phyloP scores from a whole-genome alignment of 2,797 vertebrate genomes.

The Rhinatrema bivittatum region DNA sequence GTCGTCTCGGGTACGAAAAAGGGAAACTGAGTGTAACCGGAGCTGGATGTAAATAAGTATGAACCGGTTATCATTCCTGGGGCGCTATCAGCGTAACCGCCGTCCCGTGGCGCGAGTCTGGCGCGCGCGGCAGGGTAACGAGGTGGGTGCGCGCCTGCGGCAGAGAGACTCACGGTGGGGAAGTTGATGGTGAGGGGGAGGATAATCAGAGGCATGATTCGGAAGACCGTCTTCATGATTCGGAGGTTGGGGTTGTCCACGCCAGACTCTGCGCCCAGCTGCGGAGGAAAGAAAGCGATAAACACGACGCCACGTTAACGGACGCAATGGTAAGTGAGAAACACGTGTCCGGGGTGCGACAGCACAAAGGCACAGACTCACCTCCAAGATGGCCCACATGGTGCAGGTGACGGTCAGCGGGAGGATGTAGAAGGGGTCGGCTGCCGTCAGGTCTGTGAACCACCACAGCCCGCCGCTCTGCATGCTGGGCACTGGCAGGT shows the following conservation, averaged over 20 bases:
- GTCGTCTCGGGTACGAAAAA: no score
- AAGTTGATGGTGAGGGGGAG: constrained; percentile 80
- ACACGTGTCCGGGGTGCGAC: neutral
- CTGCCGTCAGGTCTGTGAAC: constrained; percentile 70
- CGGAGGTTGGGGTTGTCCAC: constrained; percentile 72
- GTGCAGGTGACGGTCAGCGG: constrained; percentile 69
- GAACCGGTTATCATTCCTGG: no score
- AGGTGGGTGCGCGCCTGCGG: no score
- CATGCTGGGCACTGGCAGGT: constrained; percentile 81
- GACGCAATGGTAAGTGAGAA: neutral
- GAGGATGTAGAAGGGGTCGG: constrained; percentile 72
- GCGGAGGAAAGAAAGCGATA: neutral
- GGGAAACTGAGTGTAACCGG: no score
- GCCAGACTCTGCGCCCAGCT: constrained; percentile 81
- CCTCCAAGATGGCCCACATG: constrained; percentile 80
- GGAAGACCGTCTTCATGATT: constrained; percentile 71
- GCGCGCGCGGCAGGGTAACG: no score
- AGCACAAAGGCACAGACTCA: constrained; percentile 17
- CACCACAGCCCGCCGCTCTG: constrained; percentile 74
- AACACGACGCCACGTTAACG: neutral
- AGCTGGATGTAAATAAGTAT: no score
- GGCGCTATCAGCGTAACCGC: no score
- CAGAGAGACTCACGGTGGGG: constrained; percentile 71
- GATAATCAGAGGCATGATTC: constrained; percentile 73
- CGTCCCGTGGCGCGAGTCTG: no score